Evolutionary conservation across 2,113 vertebrate genomes (phyloP).

Genomic region (Pseudopipra pipra): DNA sequence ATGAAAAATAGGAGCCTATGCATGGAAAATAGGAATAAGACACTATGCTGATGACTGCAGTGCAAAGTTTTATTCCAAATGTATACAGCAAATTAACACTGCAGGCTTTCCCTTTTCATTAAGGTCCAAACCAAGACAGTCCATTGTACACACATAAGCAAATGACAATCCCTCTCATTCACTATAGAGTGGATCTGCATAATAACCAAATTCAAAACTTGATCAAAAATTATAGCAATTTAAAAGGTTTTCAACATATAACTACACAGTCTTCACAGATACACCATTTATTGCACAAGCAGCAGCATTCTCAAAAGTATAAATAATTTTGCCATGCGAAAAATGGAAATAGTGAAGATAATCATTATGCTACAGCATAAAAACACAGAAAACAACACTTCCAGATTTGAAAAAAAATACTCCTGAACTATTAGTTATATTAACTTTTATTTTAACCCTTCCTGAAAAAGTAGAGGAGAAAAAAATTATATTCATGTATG

Average conservation of each 20-base stretch:
- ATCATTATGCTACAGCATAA: background rate
- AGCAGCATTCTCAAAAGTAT: background rate
- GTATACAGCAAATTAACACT: background rate
- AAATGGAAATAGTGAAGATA: background rate
- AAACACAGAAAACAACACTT: background rate
- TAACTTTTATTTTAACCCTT: background rate
- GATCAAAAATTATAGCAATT: background rate
- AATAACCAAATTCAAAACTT: background rate
- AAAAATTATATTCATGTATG: background rate
- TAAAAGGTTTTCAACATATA: background rate
- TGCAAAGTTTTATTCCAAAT: background rate
- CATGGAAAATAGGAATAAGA: background rate
- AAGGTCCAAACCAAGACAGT: background rate
- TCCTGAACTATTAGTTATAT: background rate
- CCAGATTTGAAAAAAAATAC: background rate
- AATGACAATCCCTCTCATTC: background rate
- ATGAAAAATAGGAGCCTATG: background rate
- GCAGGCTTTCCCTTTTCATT: background rate
- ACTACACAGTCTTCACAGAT: background rate
- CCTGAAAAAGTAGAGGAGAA: background rate
- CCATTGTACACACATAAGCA: background rate
- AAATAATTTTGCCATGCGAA: background rate
- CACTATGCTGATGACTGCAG: background rate
- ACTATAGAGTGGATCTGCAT: background rate
- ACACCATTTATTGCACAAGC: background rate